Evolutionary conservation across 2,113 vertebrate genomes (phyloP).

Genomic region (Pao palembangensis): DNA sequence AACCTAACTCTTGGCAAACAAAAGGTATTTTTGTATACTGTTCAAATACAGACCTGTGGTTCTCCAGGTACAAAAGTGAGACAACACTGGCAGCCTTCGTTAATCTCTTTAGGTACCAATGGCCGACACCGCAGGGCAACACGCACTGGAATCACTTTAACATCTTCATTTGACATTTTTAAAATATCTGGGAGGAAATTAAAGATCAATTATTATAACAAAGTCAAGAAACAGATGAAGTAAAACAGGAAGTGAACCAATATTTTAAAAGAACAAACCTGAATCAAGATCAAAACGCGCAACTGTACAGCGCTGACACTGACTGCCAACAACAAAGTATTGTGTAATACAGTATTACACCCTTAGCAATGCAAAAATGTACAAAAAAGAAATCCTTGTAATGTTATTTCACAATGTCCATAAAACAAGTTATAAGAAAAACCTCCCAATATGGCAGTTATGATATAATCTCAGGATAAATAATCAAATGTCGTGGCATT

Average conservation of each 20-base stretch:
- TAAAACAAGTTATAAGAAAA: no score
- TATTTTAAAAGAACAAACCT: background rate
- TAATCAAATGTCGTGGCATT: no score
- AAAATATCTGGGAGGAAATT: background rate
- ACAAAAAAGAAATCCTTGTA: no score
- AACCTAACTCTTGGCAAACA: background rate
- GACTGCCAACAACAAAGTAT: no score
- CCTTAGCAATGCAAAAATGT: no score
- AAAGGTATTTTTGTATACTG: background rate
- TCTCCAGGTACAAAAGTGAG: constrained; percentile 87
- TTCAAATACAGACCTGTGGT: constrained; percentile 78
- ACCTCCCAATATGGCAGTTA: no score
- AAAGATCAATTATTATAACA: background rate
- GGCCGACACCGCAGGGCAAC: constrained; percentile 92
- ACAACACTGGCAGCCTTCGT: constrained; percentile 88
- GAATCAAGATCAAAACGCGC: no score
- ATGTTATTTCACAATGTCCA: no score
- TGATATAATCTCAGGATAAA: no score
- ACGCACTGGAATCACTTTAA: constrained; percentile 83
- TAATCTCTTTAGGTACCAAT: constrained; percentile 83
- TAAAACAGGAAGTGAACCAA: no score
- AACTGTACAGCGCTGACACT: no score
- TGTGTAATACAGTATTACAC: no score
- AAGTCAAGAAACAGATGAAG: background rate
- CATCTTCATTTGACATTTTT: constrained; percentile 80